phyloP scores from a whole-genome alignment of 2,797 vertebrate genomes.

The Urocyon cinereoargenteus region DNA sequence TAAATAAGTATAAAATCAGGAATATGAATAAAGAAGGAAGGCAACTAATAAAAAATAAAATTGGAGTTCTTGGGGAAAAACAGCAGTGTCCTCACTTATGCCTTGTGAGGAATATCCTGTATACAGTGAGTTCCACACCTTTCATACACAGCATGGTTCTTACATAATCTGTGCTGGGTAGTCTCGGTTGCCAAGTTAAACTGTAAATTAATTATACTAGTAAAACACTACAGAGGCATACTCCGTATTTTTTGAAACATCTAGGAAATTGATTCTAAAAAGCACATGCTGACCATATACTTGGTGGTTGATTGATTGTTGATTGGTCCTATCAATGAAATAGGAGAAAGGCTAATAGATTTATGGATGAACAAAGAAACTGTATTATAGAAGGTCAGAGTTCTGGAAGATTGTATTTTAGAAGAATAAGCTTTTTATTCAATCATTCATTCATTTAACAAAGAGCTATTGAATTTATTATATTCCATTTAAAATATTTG shows the following conservation, averaged over 20 bases:
- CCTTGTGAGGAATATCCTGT: background rate
- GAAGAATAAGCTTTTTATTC: background rate
- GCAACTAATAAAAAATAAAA: background rate
- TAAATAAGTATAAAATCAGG: background rate
- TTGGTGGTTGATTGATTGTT: background rate
- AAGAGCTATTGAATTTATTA: background rate
- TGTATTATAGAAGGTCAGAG: background rate
- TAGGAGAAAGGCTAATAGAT: background rate
- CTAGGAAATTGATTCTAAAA: background rate
- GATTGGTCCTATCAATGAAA: background rate
- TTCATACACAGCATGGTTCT: background rate
- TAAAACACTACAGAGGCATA: background rate
- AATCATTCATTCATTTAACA: background rate
- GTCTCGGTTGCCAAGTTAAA: background rate
- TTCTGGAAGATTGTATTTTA: background rate
- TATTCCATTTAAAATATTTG: background rate
- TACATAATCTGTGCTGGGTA: background rate
- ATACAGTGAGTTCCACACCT: background rate
- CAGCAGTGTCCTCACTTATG: background rate
- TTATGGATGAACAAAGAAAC: background rate
- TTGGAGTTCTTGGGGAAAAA: background rate
- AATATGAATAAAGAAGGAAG: background rate
- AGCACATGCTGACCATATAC: background rate
- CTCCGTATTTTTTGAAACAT: background rate
- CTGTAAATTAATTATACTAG: background rate